Conservation (phyloP, 1,140 invertebrate species). For the Leucophenga varia region DNA sequence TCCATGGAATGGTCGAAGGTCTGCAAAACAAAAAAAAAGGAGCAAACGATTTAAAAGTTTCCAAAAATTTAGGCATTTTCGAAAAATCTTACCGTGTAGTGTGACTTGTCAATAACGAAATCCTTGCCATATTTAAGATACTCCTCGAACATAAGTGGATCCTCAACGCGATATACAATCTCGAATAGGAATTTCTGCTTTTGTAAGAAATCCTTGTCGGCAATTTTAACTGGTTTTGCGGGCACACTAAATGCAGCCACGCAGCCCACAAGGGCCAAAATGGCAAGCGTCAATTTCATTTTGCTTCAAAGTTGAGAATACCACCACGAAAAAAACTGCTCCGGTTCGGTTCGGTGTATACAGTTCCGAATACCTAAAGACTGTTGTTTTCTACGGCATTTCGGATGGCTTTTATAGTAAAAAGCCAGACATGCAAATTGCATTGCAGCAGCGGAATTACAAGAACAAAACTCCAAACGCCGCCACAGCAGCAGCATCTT, state of each 20-base stretch:
- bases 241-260: constrained; percentile 33
- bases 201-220: constrained; percentile 47
- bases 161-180: constrained; percentile 64
- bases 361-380: constrained; percentile 43
- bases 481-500: too few relatives aligned
- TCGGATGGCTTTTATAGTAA: too few relatives aligned
- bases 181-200: constrained; percentile 65
- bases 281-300: constrained; percentile 39
- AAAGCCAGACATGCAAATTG: too few relatives aligned
- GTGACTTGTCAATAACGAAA: constrained; percentile 27
- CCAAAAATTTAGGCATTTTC: not conserved
- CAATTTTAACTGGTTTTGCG: constrained; percentile 28
- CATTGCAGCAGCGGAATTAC: too few relatives aligned
- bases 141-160: constrained; percentile 42
- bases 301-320: constrained; percentile 6
- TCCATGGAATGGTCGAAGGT: constrained; percentile 61
- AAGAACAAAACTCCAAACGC: too few relatives aligned
- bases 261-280: constrained; percentile 40
- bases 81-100: constrained; percentile 52
- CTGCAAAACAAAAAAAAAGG: constrained; percentile 52
- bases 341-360: constrained; percentile 28
- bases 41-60: not conserved
- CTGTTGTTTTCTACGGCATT: constrained; percentile 33
- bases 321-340: constrained; percentile 21
- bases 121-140: constrained; percentile 35